Percentiles rank a stretch among this genome's conserved stretches.
These are phyloP conservation scores for Columba guinea DNA, from an alignment of 2,797 vertebrate species.

Conservation along the genomic window DNA sequence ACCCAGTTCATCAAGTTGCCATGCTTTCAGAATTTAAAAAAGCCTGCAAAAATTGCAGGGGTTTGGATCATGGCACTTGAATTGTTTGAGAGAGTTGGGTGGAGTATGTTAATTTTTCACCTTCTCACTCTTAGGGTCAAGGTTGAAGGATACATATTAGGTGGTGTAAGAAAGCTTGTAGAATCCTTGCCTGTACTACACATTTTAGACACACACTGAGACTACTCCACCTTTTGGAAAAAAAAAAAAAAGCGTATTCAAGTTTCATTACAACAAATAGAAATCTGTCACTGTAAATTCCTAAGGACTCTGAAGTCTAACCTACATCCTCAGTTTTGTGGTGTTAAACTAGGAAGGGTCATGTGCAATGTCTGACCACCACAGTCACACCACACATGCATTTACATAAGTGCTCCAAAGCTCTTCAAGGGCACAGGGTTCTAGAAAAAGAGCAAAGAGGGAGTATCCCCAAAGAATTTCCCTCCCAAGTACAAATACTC, in stretches of 20 bases:
- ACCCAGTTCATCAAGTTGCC: not conserved
- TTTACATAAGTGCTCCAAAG: not conserved
- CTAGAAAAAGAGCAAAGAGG: not conserved
- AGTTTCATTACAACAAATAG: not conserved
- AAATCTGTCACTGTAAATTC: not conserved
- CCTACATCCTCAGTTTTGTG: not conserved
- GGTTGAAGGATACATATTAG: not conserved
- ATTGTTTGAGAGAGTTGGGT: not conserved
- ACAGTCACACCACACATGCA: not conserved
- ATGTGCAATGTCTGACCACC: not conserved
- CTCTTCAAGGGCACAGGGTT: not conserved
- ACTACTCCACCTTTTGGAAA: not conserved
- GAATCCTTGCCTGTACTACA: not conserved
- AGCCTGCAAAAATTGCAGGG: not conserved
- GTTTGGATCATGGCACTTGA: not conserved
- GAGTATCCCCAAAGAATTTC: not conserved
- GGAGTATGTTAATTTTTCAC: not conserved
- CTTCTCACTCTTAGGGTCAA: not conserved
- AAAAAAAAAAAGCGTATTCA: accelerated
- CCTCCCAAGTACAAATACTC: not conserved
- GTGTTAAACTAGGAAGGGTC: not conserved
- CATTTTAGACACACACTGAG: not conserved
- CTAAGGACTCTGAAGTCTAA: not conserved
- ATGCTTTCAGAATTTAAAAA: not conserved
- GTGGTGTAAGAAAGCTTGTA: not conserved